Percentiles rank a stretch among this genome's conserved stretches.
These are phyloP conservation scores for Drosophila rhopaloa DNA, from an alignment of 1,140 invertebrate genomes.

Conservation along the genomic window DNA sequence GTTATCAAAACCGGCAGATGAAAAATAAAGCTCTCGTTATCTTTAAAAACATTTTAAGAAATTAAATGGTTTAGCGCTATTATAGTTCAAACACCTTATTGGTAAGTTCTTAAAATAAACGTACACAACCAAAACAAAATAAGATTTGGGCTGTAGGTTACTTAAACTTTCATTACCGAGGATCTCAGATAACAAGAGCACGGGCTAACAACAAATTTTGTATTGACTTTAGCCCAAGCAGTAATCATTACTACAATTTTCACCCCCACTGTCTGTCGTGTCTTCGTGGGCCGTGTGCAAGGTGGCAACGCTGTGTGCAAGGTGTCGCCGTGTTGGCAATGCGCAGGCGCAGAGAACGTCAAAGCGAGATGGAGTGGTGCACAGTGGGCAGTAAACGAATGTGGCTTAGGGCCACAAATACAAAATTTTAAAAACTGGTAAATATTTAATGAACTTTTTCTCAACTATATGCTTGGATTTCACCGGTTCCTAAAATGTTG, in stretches of 20 bases:
- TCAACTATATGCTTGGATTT: no score
- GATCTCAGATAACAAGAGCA: neutral
- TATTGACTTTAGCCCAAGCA: neutral
- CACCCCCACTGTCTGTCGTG: slow-evolving; percentile 25
- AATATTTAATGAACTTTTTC: no score
- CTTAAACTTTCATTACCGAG: neutral
- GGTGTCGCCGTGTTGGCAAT: slow-evolving; percentile 53
- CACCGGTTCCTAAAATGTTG: neutral
- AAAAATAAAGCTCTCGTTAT: slow-evolving; percentile 1
- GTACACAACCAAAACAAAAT: no score
- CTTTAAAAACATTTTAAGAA: neutral
- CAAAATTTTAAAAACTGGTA: no score
- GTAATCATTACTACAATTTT: neutral
- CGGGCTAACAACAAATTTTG: neutral
- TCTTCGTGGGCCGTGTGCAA: slow-evolving; percentile 40
- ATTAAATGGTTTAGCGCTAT: no score
- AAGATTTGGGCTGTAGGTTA: no score
- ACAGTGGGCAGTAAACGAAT: neutral
- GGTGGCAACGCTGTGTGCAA: slow-evolving; percentile 60
- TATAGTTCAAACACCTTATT: no score
- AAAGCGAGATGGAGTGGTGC: neutral
- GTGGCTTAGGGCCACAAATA: neutral
- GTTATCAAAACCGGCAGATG: slow-evolving; percentile 4
- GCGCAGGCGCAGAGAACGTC: slow-evolving; percentile 48
- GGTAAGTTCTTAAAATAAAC: no score